A percentile compares a stretch with the other conserved stretches of the same genome.
Evolutionary conservation across 2,888 invertebrate genomes (phyloP).

Genomic region (Iselma pallidipennis): DNA sequence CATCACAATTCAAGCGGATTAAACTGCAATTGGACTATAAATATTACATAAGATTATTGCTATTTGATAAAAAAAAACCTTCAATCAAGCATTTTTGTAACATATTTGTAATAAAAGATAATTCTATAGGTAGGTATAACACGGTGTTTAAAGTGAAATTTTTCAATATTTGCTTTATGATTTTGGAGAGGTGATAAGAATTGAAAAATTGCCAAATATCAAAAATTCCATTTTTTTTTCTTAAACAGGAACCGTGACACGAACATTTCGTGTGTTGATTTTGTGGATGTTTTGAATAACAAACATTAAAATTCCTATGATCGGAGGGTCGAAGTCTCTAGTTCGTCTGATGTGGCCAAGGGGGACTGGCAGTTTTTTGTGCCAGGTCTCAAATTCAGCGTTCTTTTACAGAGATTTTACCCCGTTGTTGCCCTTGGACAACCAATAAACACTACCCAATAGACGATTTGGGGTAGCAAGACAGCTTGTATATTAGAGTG

Average conservation of each 20-base stretch:
- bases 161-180: background rate
- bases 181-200: background rate
- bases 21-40: background rate
- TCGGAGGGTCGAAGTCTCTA: slow-evolving; percentile 14
- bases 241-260: background rate
- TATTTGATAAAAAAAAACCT: too few relatives aligned
- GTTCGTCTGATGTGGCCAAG: slow-evolving; percentile 5
- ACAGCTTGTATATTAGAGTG: background rate
- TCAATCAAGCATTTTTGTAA: too few relatives aligned
- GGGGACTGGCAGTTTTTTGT: slow-evolving; percentile 26
- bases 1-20: background rate
- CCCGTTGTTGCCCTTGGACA: slow-evolving; percentile 26
- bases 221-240: background rate
- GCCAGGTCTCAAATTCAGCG: slow-evolving; percentile 24
- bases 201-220: background rate
- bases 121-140: too few relatives aligned
- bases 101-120: too few relatives aligned
- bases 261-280: background rate
- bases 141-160: background rate
- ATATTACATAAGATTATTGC: background rate
- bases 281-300: slow-evolving; percentile 13
- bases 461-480: slow-evolving; percentile 15
- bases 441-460: slow-evolving; percentile 15
- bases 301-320: slow-evolving; percentile 11
- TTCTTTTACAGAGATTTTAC: slow-evolving; percentile 23